Base-by-base conservation (phyloP, 2,797 vertebrate genomes). In the Gila robusta region DNA sequence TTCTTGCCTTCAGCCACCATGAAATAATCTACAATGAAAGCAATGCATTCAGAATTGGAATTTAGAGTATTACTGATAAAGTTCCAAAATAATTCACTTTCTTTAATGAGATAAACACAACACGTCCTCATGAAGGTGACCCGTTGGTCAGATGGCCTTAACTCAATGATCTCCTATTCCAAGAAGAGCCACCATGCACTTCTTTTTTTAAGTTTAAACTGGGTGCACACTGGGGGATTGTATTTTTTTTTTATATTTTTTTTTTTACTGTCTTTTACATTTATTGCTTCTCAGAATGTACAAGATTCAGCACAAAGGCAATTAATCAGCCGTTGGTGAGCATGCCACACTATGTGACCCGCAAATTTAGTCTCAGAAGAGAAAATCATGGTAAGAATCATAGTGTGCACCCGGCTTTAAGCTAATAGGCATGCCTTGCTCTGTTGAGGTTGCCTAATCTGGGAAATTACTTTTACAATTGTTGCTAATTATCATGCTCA, bases 401-500 rank as follows among this genome's bases (percentile, higher is more conserved):
- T 59, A 64, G 39, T 10, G 52, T 52, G 26, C 23, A 78, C 23
- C 9, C 12, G 11, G 54, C 77, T 79, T 52, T 12, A 52, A 19
- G 26, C 26, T 94, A 94, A 94, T 94, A 94, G 92, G 91, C 93
- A 92, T 91, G 91, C 93, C 95, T 96, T 94, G 91, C 92, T 94
- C 92, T 90, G 93, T 28, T 91, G 88, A 92, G 93, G 91, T 90
- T 87, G 90, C 92, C 93, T 88, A 91, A 95, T 89, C 92, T 91
- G 90, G 91, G 92, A 96, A 95, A 96, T 95, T 92, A 92, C 86
- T 86, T 89, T 92, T 94, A 95, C 94, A 94, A 94, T 94, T 92
- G 93, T 94, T 93, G 84, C 92, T 95, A 96, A 96, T 96, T 95
- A 96, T 94, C 92, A 93, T 90, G 93, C 92, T 92, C 90, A 91